Evolutionary conservation across 2,888 invertebrate genomes (phyloP).

Genomic region (Spialia ferax): DNA sequence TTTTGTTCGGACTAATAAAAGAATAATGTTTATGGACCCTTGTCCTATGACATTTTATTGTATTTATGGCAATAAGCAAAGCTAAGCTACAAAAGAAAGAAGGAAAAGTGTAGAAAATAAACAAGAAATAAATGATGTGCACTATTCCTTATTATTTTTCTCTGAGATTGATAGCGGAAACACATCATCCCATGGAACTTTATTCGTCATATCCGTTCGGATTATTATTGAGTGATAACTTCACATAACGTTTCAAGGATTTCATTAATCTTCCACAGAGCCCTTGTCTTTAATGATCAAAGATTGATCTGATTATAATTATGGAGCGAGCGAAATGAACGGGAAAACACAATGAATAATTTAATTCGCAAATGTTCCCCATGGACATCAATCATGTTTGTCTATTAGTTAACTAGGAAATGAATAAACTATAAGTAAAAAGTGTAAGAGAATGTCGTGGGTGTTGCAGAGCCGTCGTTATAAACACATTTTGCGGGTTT

Average conservation of each 20-base stretch:
- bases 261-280: slow-evolving; percentile 47
- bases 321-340: slow-evolving; percentile 51
- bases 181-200: slow-evolving; percentile 61
- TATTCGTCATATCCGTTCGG: slow-evolving; percentile 74
- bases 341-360: slow-evolving; percentile 53
- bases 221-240: slow-evolving; percentile 62
- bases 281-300: slow-evolving; percentile 48
- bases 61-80: too few species aligned
- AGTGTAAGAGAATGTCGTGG: slow-evolving; percentile 59
- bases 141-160: slow-evolving; percentile 51
- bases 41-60: too few species aligned
- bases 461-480: slow-evolving; percentile 76
- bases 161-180: slow-evolving; percentile 79
- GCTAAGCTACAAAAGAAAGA: too few species aligned
- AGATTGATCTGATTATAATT: slow-evolving; percentile 75
- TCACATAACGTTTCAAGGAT: slow-evolving; percentile 50
- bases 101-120: not conserved
- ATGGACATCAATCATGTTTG: slow-evolving; percentile 68
- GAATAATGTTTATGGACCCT: too few species aligned
- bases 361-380: slow-evolving; percentile 58
- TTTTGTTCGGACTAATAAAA: too few species aligned
- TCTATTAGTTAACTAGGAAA: slow-evolving; percentile 71
- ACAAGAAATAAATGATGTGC: slow-evolving; percentile 36
- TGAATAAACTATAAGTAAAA: slow-evolving; percentile 50
- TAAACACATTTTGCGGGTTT: slow-evolving; percentile 74